Conservation (phyloP, 1,140 invertebrate species). For the Atta colombica region DNA sequence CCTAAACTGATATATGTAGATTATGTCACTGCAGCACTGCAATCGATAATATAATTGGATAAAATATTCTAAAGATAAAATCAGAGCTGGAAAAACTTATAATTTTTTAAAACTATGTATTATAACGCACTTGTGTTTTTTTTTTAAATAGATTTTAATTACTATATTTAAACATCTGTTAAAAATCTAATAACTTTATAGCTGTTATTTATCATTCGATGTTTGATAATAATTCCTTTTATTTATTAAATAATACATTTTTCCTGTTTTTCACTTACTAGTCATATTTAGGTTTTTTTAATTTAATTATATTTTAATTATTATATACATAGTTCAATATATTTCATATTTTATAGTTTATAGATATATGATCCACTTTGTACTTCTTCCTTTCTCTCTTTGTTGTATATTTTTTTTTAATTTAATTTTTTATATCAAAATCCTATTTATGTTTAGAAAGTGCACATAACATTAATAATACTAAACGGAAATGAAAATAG, state of each 20-base stretch:
- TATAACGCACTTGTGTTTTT: neutral
- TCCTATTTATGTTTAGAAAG: neutral
- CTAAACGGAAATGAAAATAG: neutral
- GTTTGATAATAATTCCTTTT: neutral
- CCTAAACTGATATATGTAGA: neutral
- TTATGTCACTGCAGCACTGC: neutral
- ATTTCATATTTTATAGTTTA: conserved; percentile 15
- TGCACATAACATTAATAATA: neutral
- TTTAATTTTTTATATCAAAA: neutral
- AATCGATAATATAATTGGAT: conserved; percentile 66
- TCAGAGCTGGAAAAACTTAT: conserved; percentile 37
- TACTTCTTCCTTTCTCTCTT: neutral
- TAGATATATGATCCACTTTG: neutral
- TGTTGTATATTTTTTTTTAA: neutral
- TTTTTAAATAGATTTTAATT: neutral
- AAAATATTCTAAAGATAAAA: conserved; percentile 75
- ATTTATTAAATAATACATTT: neutral
- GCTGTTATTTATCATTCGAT: neutral
- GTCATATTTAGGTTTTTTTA: neutral
- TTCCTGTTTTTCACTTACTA: neutral
- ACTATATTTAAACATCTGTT: neutral
- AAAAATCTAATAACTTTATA: neutral
- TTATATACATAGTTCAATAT: neutral
- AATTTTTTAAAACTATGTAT: neutral
- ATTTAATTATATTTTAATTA: conserved; percentile 2